These are phyloP conservation scores for Hypotaenidia philippensis DNA, from an alignment of 2,797 vertebrate genomes.

Conservation along the genomic window DNA sequence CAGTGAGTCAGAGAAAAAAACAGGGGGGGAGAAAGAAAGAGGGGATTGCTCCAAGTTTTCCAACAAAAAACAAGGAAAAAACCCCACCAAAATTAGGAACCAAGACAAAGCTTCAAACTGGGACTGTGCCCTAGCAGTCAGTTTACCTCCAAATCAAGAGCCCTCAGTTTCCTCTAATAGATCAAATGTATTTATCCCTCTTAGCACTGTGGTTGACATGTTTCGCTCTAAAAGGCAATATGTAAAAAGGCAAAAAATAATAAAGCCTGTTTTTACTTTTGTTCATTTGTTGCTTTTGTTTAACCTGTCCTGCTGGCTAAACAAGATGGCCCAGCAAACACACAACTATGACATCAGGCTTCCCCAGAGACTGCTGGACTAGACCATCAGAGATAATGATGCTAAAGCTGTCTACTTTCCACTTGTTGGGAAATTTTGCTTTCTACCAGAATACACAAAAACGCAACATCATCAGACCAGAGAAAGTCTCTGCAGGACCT, in stretches of 20 bases:
- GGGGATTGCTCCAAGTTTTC: not conserved
- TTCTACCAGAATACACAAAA: not conserved
- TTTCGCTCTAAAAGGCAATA: not conserved
- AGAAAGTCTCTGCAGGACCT: not conserved
- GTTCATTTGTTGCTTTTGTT: not conserved
- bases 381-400: not conserved
- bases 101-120: rapidly evolving
- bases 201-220: rapidly evolving
- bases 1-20: not conserved
- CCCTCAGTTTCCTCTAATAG: not conserved
- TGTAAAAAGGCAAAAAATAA: not conserved
- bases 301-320: not conserved
- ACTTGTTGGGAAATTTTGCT: not conserved
- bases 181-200: not conserved
- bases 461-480: not conserved
- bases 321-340: not conserved
- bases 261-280: not conserved
- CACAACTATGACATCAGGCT: rapidly evolving
- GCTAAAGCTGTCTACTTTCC: not conserved
- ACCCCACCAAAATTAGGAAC: not conserved
- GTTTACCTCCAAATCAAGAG: not conserved
- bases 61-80: not conserved
- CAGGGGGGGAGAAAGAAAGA: not conserved
- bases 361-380: not conserved
- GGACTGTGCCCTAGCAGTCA: not conserved